Percentiles rank a stretch among this genome's conserved stretches.
These are phyloP conservation scores for Alitta virens DNA, from an alignment of 2,888 invertebrate genomes.

Conservation along the genomic window DNA sequence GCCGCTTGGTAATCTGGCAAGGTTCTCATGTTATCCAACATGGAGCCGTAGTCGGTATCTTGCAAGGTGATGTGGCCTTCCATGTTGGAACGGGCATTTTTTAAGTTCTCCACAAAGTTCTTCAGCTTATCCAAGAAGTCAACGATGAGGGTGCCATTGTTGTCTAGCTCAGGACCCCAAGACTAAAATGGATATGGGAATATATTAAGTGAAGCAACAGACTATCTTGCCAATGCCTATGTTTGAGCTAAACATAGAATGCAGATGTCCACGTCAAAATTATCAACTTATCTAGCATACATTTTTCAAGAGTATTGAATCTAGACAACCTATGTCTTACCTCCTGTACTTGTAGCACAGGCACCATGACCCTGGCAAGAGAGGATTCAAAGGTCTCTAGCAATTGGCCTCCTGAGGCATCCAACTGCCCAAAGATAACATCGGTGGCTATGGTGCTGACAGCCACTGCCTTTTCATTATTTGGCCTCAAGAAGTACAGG, in stretches of 20 bases:
- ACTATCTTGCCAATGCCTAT: no score
- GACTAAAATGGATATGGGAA: slow-evolving; percentile 31
- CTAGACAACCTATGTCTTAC: slow-evolving; percentile 37
- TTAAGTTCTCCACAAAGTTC: slow-evolving; percentile 51
- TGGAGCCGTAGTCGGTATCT: slow-evolving; percentile 47
- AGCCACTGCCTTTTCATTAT: slow-evolving; percentile 48
- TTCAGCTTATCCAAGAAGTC: slow-evolving; percentile 56
- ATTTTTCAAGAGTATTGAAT: no score
- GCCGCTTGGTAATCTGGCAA: slow-evolving; percentile 51
- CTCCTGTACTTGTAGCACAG: slow-evolving; percentile 63
- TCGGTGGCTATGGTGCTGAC: slow-evolving; percentile 49
- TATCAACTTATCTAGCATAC: neutral
- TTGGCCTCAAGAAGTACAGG: slow-evolving; percentile 52
- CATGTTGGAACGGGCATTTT: slow-evolving; percentile 52
- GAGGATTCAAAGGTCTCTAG: slow-evolving; percentile 84
- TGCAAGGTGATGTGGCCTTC: slow-evolving; percentile 54
- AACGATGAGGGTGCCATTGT: slow-evolving; percentile 37
- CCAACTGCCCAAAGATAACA: slow-evolving; percentile 53
- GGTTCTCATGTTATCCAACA: slow-evolving; percentile 48
- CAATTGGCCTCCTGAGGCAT: slow-evolving; percentile 66
- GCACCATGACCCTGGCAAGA: slow-evolving; percentile 86
- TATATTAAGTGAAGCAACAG: neutral
- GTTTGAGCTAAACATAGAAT: no score
- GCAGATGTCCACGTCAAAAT: neutral
- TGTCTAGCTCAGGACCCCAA: slow-evolving; percentile 47